Evolutionary conservation across 1,140 invertebrate species (phyloP).

Genomic region (Ptiloglossa arizonensis): DNA sequence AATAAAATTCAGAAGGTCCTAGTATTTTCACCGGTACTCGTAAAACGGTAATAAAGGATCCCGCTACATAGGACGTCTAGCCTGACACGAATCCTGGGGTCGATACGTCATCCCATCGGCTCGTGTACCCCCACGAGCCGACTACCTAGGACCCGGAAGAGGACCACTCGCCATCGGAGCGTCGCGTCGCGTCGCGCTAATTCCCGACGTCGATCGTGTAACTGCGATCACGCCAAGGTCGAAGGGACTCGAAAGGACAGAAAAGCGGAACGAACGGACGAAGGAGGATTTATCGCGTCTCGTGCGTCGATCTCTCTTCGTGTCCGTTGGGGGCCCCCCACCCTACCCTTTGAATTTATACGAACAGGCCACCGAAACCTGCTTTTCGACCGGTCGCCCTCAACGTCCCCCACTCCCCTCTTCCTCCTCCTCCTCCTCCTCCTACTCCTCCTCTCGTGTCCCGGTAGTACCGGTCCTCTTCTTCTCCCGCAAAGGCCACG

Average conservation of each 20-base stretch:
- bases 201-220: constrained; percentile 11
- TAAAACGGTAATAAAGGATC: too few species aligned
- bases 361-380: constrained; percentile 57
- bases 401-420: constrained; percentile 31
- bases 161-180: too few species aligned
- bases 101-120: too few species aligned
- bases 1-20: too few species aligned
- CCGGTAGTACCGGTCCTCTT: constrained; percentile 38
- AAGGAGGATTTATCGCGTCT: constrained; percentile 65
- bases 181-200: too few species aligned
- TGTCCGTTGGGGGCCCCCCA: constrained; percentile 38
- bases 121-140: too few species aligned
- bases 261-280: constrained; percentile 53
- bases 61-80: too few species aligned
- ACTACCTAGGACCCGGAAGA: constrained; percentile 47
- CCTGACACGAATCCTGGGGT: too few species aligned
- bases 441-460: too few species aligned
- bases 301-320: constrained; percentile 55
- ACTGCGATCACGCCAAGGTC: constrained; percentile 57
- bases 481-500: constrained; percentile 30
- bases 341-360: constrained; percentile 51
- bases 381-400: constrained; percentile 63
- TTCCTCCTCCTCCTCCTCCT: not conserved
- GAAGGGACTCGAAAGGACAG: constrained; percentile 42
- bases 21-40: too few species aligned